phyloP scores from a whole-genome alignment of 2,888 invertebrate genomes.

The Lottia gigantea region DNA sequence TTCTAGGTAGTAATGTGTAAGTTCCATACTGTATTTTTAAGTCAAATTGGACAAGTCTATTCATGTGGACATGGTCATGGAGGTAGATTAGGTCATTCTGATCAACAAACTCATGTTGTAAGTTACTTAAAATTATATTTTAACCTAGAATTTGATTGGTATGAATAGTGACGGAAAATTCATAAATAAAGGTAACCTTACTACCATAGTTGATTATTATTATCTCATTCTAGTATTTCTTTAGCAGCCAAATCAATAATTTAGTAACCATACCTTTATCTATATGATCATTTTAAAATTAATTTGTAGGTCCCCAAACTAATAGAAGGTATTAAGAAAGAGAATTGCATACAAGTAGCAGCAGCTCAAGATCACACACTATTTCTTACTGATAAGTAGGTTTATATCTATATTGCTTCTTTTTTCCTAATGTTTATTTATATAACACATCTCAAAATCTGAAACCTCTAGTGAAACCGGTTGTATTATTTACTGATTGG shows the following conservation, averaged over 20 bases:
- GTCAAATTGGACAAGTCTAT: slow-evolving; percentile 74
- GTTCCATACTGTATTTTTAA: slow-evolving; percentile 81
- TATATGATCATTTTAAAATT: no score
- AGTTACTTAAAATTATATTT: slow-evolving; percentile 22
- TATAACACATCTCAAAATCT: no score
- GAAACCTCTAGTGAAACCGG: no score
- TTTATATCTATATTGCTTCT: slow-evolving; percentile 1
- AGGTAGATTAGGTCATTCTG: slow-evolving; percentile 79
- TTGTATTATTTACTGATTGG: no score
- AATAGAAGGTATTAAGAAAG: slow-evolving; percentile 52
- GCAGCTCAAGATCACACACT: slow-evolving; percentile 78
- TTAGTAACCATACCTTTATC: no score
- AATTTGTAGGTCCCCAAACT: slow-evolving; percentile 54
- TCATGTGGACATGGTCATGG: slow-evolving; percentile 85
- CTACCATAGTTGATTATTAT: no score
- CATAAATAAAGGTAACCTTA: no score
- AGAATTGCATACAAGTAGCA: slow-evolving; percentile 71
- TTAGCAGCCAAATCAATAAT: no score
- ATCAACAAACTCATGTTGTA: slow-evolving; percentile 68
- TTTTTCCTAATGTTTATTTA: no score
- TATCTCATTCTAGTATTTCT: no score
- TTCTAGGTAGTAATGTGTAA: slow-evolving; percentile 78
- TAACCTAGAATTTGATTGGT: not conserved
- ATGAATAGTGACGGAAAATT: no score
- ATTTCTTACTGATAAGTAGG: slow-evolving; percentile 73